Base-by-base conservation (phyloP, 2,888 invertebrate species). In the Epinotia bilunana region DNA sequence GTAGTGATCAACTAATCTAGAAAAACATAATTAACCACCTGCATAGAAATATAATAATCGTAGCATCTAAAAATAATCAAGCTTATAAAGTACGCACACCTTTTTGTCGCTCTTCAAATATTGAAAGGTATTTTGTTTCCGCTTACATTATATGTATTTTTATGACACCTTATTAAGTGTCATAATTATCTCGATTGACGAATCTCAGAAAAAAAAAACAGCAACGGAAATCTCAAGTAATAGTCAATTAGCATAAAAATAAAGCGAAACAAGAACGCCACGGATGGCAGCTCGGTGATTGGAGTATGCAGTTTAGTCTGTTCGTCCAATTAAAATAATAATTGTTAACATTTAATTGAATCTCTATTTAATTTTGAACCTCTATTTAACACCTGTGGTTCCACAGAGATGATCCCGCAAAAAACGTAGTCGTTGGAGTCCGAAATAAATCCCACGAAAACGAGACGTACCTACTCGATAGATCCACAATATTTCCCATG, bases 191-290 rank as follows among this genome's bases (percentile, higher is more conserved):
- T 60, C 64, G 18, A 49, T 72, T 49, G 28, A 28, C 12, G 46
- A 20, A 33, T n/a, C 63, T 57, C 18, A 33, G 46, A 13, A 49
- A 68, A 53, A 68, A 53, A 46, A 13, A 33, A 55, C 18, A 18
- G 6, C 20, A 13, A 13, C n/a, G 2, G 4, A 43, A 72, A 58
- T 46, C 63, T n/a, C 11, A 28, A 28, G 9, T 58, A 53, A 63
- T 63, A 28, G 20, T 33, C 33, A 74, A 58, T 64, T 70, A 74
- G 49, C 49, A 70, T 53, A 63, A 67, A 69, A 53, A 57, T 61
- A 20, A 18, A 33, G 12, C 20, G 11, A 13, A 55, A 73, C 18
- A 61, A 61, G 61, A 68, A 18, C 57, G 23, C 55, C 46, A 16
- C 39, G 20, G 46, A 43, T 49, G 49, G 20, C 16, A 33, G 49